Evolutionary conservation across 1,140 invertebrate species (phyloP).

Genomic region (Zaprionus lachaisei): DNA sequence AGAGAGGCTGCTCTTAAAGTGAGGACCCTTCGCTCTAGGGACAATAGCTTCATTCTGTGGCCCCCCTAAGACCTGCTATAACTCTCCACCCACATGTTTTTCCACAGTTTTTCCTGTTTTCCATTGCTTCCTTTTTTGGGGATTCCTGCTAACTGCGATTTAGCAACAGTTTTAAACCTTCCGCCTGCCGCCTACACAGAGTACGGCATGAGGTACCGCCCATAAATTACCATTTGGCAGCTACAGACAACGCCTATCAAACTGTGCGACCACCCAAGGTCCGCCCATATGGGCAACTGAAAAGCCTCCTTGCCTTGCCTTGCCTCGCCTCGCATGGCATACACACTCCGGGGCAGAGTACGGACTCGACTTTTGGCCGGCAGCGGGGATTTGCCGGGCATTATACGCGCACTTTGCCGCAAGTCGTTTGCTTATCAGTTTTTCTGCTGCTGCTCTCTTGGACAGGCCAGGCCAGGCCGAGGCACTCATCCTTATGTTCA

Average conservation of each 20-base stretch:
- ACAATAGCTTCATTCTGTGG: conserved; percentile 6
- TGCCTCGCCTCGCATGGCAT: not conserved
- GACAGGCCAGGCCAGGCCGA: conserved; percentile 21
- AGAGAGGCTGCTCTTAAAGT: not conserved
- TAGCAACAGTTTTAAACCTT: conserved; percentile 68
- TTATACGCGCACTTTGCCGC: conserved; percentile 68
- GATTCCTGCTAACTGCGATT: conserved; percentile 34
- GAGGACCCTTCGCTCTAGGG: not conserved
- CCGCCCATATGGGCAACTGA: conserved; percentile 44
- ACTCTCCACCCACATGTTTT: not conserved
- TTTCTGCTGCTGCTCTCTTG: conserved; percentile 47
- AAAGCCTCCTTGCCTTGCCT: conserved; percentile 13
- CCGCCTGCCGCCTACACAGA: conserved; percentile 54
- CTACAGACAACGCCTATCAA: conserved; percentile 51
- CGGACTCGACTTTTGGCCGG: conserved; percentile 3
- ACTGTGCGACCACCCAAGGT: not conserved
- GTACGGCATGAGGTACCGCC: conserved; percentile 63
- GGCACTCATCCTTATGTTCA: not conserved
- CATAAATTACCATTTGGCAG: conserved; percentile 81
- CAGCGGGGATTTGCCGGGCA: conserved; percentile 48
- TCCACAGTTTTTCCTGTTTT: not conserved
- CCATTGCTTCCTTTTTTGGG: conserved; percentile 14
- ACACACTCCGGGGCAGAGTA: conserved; percentile 30
- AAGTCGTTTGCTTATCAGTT: conserved; percentile 77
- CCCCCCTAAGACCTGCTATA: conserved; percentile 2